A percentile compares a stretch with the other conserved stretches of the same genome.
Conservation (phyloP, 1,140 invertebrate genomes). For the Drosophila bipectinata region DNA sequence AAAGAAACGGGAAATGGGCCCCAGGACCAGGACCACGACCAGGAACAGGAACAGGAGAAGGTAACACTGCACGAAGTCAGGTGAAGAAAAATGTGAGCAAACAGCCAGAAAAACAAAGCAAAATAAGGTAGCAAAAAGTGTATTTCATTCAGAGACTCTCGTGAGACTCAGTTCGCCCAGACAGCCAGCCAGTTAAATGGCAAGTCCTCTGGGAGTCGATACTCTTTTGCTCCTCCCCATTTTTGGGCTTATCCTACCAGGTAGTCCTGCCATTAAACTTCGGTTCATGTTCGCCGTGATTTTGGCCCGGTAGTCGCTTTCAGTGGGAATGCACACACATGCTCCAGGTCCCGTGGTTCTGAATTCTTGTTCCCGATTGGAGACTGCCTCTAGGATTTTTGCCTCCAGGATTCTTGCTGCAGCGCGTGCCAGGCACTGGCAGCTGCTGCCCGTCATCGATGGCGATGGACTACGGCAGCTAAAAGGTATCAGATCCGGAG, state of each 20-base stretch:
- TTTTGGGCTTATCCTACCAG: neutral
- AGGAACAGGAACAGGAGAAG: neutral
- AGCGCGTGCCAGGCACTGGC: slow-evolving; percentile 54
- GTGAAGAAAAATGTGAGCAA: slow-evolving; percentile 69
- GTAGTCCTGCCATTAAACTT: slow-evolving; percentile 28
- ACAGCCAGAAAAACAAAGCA: slow-evolving; percentile 62
- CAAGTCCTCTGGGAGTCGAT: slow-evolving; percentile 48
- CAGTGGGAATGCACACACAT: slow-evolving; percentile 42
- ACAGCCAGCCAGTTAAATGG: slow-evolving; percentile 68
- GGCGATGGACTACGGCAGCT: slow-evolving; percentile 12
- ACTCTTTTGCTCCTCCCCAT: slow-evolving; percentile 8
- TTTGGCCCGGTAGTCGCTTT: slow-evolving; percentile 43
- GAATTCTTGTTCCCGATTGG: slow-evolving; percentile 9
- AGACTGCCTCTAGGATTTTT: neutral
- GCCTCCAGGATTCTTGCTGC: slow-evolving; percentile 12
- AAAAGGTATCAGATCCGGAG: slow-evolving; percentile 46
- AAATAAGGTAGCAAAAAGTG: slow-evolving; percentile 33
- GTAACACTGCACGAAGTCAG: slow-evolving; percentile 37
- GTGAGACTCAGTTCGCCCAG: slow-evolving; percentile 17
- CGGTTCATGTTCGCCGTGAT: slow-evolving; percentile 42
- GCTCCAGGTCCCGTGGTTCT: slow-evolving; percentile 16
- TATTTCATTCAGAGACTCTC: slow-evolving; percentile 60
- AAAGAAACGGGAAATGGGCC: neutral
- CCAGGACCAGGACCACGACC: neutral
- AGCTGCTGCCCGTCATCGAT: slow-evolving; percentile 55